phyloP scores from a whole-genome alignment of 2,888 invertebrate species.

The Vannuccia rotundouncinata region DNA sequence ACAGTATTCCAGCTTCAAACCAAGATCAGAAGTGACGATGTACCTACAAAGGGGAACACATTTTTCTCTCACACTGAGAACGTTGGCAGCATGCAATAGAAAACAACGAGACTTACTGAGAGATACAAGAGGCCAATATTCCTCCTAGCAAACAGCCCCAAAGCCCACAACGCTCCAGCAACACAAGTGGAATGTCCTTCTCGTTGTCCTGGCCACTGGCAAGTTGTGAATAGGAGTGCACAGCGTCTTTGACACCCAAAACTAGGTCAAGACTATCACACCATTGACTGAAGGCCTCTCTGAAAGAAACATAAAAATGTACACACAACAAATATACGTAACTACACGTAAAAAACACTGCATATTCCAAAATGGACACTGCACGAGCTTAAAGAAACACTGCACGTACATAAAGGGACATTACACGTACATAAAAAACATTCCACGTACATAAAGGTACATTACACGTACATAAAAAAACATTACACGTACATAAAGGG shows the following conservation, averaged over 20 bases:
- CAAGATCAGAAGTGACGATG: slow-evolving; percentile 51
- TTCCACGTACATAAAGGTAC: no score
- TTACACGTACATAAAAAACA: no score
- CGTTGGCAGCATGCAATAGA: not conserved
- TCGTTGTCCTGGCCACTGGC: slow-evolving; percentile 41
- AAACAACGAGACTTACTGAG: slow-evolving; percentile 44
- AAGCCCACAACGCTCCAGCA: slow-evolving; percentile 52
- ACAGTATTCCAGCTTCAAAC: slow-evolving; percentile 51
- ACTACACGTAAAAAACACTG: no score
- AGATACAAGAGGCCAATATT: slow-evolving; percentile 52
- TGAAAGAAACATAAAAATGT: slow-evolving; percentile 40
- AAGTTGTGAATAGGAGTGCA: slow-evolving; percentile 47
- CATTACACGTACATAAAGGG: no score
- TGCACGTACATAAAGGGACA: no score
- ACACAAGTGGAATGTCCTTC: slow-evolving; percentile 45
- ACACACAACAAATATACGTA: no score
- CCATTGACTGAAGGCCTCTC: slow-evolving; percentile 54
- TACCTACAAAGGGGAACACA: slow-evolving; percentile 41
- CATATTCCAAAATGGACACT: no score
- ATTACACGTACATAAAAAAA: no score
- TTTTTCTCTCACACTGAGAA: not conserved
- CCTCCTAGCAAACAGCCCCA: slow-evolving; percentile 55
- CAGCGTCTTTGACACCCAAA: slow-evolving; percentile 47
- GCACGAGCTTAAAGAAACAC: no score
- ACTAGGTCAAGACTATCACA: slow-evolving; percentile 49